These are phyloP conservation scores for Phymorhynchus buccinoides DNA, from an alignment of 1,140 invertebrate genomes.

Conservation along the genomic window DNA sequence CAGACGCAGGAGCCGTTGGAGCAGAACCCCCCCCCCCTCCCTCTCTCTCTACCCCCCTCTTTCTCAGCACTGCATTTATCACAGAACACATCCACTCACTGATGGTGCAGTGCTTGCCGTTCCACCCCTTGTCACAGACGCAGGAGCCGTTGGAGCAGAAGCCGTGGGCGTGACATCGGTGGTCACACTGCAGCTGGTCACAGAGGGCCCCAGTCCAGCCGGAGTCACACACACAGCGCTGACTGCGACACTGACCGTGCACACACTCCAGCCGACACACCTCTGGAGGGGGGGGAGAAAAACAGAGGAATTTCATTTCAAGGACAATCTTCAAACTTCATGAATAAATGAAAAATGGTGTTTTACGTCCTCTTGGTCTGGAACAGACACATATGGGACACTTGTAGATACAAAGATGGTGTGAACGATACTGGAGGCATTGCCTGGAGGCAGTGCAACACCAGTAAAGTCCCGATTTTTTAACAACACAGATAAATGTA, in stretches of 20 bases:
- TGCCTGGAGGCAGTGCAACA: too few species aligned
- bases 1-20: conserved; percentile 97
- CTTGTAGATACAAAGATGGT: too few species aligned
- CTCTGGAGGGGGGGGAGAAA: conserved; percentile 77
- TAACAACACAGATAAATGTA: too few species aligned
- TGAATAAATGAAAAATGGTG: too few species aligned
- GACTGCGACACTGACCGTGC: conserved; percentile 92
- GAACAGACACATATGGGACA: too few species aligned
- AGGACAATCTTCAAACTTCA: too few species aligned
- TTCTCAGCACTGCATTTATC: too few species aligned
- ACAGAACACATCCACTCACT: conserved; percentile 78
- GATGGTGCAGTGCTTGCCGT: conserved; percentile 95
- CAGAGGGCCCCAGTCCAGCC: conserved; percentile 94
- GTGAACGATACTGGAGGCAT: too few species aligned
- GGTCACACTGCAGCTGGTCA: conserved; percentile 91
- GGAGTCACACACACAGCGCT: conserved; percentile 88
- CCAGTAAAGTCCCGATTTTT: too few species aligned
- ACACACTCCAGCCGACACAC: conserved; percentile 94
- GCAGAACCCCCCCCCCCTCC: conserved; percentile 78
- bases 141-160: conserved; percentile 98
- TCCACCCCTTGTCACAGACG: conserved; percentile 97
- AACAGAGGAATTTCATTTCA: too few species aligned
- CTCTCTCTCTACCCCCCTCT: too few species aligned
- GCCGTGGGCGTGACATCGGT: conserved; percentile 94
- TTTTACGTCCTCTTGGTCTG: too few species aligned